Conservation (phyloP, 2,797 vertebrate genomes). For the Salmo trutta region DNA sequence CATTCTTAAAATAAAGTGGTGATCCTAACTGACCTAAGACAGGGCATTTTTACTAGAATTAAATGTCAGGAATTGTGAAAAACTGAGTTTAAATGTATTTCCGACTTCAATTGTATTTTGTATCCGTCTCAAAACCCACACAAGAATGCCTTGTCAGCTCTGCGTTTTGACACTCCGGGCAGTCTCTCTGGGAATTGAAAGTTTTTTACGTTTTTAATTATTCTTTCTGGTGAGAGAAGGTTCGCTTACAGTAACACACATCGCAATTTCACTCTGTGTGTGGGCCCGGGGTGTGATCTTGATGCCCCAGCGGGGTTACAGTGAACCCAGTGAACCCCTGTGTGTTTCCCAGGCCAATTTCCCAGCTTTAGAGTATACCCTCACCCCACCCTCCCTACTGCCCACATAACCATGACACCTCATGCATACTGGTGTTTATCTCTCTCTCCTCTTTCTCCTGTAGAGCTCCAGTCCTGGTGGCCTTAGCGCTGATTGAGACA, state of each 20-base stretch:
- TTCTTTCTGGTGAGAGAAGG: slow-evolving; percentile 49
- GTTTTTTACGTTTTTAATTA: slow-evolving; percentile 20
- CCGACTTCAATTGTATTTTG: no score
- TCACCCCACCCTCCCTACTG: slow-evolving; percentile 9
- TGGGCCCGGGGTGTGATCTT: slow-evolving; percentile 41
- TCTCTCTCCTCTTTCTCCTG: slow-evolving; percentile 27
- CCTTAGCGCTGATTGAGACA: slow-evolving; percentile 94
- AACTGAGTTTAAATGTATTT: no score
- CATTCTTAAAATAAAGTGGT: no score
- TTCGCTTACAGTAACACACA: slow-evolving; percentile 61
- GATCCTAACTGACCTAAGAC: no score
- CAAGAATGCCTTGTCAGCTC: slow-evolving; percentile 43
- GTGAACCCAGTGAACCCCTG: slow-evolving; percentile 58
- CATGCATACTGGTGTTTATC: slow-evolving; percentile 63
- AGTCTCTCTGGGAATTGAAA: slow-evolving; percentile 7
- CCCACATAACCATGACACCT: slow-evolving; percentile 50
- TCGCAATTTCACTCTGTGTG: slow-evolving; percentile 19
- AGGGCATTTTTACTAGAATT: no score
- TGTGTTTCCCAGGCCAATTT: slow-evolving; percentile 73
- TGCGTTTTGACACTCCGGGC: slow-evolving; percentile 32
- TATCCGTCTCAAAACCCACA: slow-evolving; percentile 13
- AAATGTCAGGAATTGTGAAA: no score
- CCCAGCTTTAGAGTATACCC: slow-evolving; percentile 58
- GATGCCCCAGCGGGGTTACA: slow-evolving; percentile 50
- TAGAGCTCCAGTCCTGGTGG: slow-evolving; percentile 97